Evolutionary conservation across 2,113 vertebrate species (phyloP).

Genomic region (Tringa solitaria): DNA sequence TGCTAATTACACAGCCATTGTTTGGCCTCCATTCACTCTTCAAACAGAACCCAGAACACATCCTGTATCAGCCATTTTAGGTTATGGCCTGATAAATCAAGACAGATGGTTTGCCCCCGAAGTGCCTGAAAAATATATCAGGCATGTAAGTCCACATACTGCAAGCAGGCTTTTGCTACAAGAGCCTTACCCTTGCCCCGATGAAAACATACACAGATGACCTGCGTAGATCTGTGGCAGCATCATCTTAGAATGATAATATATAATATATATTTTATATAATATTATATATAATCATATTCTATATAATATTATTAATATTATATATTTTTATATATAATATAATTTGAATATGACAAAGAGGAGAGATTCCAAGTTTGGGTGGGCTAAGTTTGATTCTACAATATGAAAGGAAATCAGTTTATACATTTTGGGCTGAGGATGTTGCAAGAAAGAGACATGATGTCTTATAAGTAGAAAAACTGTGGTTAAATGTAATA

Average conservation of each 20-base stretch:
- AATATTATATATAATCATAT: too few relatives aligned
- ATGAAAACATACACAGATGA: neutral
- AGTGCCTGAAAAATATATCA: neutral
- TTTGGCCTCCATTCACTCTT: neutral
- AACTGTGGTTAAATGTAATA: neutral
- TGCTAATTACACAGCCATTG: neutral
- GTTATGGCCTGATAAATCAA: neutral
- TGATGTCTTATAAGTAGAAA: neutral
- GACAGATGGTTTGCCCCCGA: neutral
- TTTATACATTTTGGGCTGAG: neutral
- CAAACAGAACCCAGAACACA: neutral
- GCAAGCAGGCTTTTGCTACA: neutral
- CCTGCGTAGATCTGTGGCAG: rapidly evolving
- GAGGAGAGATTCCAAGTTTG: neutral
- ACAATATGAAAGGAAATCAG: neutral
- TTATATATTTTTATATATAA: too few relatives aligned
- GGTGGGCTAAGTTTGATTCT: neutral
- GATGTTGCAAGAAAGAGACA: neutral
- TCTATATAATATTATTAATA: too few relatives aligned
- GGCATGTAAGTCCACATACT: neutral
- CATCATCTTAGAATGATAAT: neutral
- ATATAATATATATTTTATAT: too few relatives aligned
- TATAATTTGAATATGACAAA: neutral
- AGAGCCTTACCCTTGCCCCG: neutral
- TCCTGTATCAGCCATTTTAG: neutral